Conservation (phyloP, 2,113 vertebrate species). For the Pleuronectes platessa region DNA sequence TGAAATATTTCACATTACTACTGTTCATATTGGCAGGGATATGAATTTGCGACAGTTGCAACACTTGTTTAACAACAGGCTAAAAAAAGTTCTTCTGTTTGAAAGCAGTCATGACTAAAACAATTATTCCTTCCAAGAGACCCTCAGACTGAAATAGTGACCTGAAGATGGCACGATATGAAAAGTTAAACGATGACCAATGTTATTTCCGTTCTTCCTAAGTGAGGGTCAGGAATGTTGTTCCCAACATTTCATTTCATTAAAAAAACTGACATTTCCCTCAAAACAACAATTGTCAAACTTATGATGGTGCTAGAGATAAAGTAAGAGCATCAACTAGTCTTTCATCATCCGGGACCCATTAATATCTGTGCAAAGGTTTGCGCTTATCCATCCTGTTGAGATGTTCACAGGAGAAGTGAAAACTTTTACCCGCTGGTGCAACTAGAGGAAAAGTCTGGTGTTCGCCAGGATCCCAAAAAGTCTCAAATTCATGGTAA, state of each 20-base stretch:
- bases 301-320: no score
- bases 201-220: background rate
- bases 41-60: background rate
- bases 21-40: background rate
- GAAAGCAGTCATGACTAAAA: no score
- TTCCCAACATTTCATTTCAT: background rate
- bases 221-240: rapidly evolving
- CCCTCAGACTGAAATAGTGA: background rate
- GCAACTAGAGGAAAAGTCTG: background rate
- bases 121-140: background rate
- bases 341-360: no score
- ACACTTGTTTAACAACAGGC: background rate
- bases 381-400: no score
- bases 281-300: conserved; percentile 1
- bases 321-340: no score
- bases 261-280: background rate
- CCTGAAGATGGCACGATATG: background rate
- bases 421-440: background rate
- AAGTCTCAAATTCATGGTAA: background rate
- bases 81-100: background rate
- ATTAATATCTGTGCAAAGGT: no score
- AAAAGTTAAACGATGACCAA: background rate
- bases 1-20: no score
- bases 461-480: no score
- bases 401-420: background rate